Evolutionary conservation across 2,797 vertebrate genomes (phyloP).

Genomic region (Hemibagrus guttatus): DNA sequence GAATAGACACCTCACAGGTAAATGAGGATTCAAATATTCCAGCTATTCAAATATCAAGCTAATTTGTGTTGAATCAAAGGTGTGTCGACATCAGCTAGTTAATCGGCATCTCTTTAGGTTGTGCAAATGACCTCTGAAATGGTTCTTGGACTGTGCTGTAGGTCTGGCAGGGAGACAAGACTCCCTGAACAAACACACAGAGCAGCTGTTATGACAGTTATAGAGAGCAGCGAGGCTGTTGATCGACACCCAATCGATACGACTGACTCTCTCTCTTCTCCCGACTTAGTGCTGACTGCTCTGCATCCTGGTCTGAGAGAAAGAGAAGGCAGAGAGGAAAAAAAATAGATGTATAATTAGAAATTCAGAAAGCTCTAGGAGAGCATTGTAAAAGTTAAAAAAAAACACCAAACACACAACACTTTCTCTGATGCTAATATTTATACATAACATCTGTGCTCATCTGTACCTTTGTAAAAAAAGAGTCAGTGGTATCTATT

Average conservation of each 20-base stretch:
- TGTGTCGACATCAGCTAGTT: not conserved
- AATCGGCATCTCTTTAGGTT: not conserved
- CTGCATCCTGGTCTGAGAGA: not conserved
- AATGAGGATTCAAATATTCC: not conserved
- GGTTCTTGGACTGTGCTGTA: constrained; percentile 14
- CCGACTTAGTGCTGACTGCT: constrained; percentile 28
- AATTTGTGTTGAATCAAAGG: constrained; percentile 4
- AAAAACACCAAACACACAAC: not conserved
- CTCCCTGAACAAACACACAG: constrained; percentile 55
- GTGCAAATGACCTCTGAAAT: constrained; percentile 36
- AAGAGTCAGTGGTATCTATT: no score
- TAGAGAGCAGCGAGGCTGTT: constrained; percentile 16
- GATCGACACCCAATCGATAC: constrained; percentile 32
- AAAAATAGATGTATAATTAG: not conserved
- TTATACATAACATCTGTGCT: not conserved
- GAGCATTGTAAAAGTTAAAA: not conserved
- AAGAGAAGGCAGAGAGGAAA: not conserved
- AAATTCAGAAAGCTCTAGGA: not conserved
- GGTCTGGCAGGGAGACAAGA: constrained; percentile 27
- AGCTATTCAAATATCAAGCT: not conserved
- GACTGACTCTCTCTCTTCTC: constrained; percentile 10
- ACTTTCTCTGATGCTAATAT: not conserved
- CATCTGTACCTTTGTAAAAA: no score
- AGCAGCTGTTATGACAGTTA: constrained; percentile 41
- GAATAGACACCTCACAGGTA: not conserved